Evolutionary conservation across 2,113 vertebrate species (phyloP).

Genomic region (Aleadryas rufinucha): DNA sequence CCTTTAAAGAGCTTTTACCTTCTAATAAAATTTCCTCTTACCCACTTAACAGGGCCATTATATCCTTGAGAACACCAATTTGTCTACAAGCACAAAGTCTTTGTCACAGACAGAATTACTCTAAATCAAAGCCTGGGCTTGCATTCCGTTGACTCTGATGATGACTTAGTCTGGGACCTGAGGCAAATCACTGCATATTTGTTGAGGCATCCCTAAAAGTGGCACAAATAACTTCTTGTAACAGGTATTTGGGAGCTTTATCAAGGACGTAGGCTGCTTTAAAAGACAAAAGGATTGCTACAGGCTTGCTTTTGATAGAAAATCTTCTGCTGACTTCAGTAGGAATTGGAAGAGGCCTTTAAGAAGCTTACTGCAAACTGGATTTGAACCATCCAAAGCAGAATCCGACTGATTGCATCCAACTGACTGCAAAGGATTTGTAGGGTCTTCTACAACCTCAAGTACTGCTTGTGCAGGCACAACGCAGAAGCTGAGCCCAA

Average conservation of each 20-base stretch:
- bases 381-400: not conserved
- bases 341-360: not conserved
- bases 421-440: not conserved
- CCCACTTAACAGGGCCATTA: not conserved
- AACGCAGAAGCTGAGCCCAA: not conserved
- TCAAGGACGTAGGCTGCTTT: not conserved
- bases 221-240: not conserved
- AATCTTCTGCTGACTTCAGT: not conserved
- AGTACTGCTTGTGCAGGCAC: not conserved
- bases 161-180: not conserved
- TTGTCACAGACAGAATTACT: not conserved
- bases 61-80: not conserved
- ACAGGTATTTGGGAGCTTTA: not conserved
- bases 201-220: not conserved
- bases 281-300: not conserved
- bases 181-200: not conserved
- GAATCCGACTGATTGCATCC: not conserved
- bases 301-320: not conserved
- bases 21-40: not conserved
- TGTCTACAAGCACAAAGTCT: not conserved
- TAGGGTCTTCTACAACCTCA: not conserved
- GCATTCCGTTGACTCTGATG: not conserved
- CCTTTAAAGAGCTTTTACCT: not conserved
- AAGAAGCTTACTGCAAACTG: not conserved
- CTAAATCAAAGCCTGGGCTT: not conserved